A percentile compares a stretch with the other conserved stretches of the same genome.
These are phyloP conservation scores for Cyclina sinensis DNA, from an alignment of 1,140 invertebrate genomes.

Conservation along the genomic window DNA sequence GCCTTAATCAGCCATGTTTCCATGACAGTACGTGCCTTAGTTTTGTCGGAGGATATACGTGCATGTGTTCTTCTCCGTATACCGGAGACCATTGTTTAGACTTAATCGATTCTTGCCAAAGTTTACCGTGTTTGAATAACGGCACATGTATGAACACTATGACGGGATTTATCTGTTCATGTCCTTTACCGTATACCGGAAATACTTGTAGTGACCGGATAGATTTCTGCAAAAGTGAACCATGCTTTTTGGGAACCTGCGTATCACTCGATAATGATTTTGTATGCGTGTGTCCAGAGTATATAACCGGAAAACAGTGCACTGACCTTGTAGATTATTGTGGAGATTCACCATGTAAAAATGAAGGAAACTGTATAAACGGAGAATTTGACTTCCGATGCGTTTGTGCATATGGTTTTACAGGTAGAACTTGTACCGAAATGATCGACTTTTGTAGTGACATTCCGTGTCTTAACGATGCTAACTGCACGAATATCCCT, in stretches of 20 bases:
- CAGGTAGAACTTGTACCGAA: background rate
- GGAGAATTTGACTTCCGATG: slow-evolving; percentile 25
- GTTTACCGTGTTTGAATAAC: slow-evolving; percentile 26
- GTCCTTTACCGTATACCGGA: slow-evolving; percentile 9
- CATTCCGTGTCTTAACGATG: slow-evolving; percentile 4
- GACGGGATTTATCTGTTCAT: background rate
- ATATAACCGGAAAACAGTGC: slow-evolving; percentile 36
- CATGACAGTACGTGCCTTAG: slow-evolving; percentile 1
- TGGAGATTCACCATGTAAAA: background rate
- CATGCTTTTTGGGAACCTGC: slow-evolving; percentile 27
- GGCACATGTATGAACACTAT: slow-evolving; percentile 27
- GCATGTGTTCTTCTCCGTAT: slow-evolving; percentile 11
- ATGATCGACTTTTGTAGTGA: slow-evolving; percentile 45
- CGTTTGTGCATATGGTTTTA: slow-evolving; percentile 32
- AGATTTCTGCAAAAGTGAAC: slow-evolving; percentile 32
- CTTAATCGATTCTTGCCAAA: slow-evolving; percentile 22
- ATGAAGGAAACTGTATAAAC: slow-evolving; percentile 26
- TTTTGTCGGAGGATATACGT: slow-evolving; percentile 26
- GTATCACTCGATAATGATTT: slow-evolving; percentile 4
- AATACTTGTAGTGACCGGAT: background rate
- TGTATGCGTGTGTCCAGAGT: slow-evolving; percentile 15
- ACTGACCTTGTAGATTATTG: slow-evolving; percentile 28
- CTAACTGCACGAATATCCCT: slow-evolving; percentile 33
- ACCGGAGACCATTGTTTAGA: slow-evolving; percentile 31
- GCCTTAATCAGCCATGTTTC: background rate